Evolutionary conservation across 2,888 invertebrate genomes (phyloP), one percentile per base, ranked within the genome.

Genomic region (Andrena haemorrhoa): DNA sequence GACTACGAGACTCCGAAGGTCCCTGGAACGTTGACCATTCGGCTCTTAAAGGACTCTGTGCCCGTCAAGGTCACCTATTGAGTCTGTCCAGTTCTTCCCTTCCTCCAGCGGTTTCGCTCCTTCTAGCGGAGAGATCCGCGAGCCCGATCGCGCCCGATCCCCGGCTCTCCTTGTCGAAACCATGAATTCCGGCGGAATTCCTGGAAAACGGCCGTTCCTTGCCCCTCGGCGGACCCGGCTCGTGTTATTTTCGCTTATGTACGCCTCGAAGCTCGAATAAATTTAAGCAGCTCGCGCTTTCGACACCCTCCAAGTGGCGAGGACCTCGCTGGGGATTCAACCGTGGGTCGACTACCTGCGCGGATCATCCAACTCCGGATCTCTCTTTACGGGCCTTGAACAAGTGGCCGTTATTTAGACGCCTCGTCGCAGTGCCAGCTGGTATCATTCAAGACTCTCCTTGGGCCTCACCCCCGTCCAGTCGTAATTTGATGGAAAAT

Each of bases 1-100:
- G 91, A 90, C 91, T 89, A 91, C 89, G 84, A 86, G 88, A 87
- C 88, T 86, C 79, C 90, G 92, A 92, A 92, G 92, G 92, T 91
- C 92, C 91, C 89, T 85, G 91, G 92, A 92, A 92, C 93, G 90
- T 92, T 92, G 93, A 93, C 93, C 93, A 92, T 91, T 91, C 90
- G 89, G 89, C 88, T 91, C 90, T 92, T 89, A 90, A 91, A 92
- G 91, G 90, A 90, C 87, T 88, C 88, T 87, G 74, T 63, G 83
- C 86, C 82, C 87, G 86, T 88, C 92, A 92, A 92, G 92, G 92
- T 91, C 91, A 90, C 88, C 90, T 85, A 90, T 85, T 87, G 79
- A 84, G 82, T 82, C 83, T 79, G 78, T 83, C 76, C 86, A 75
- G 78, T 77, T 82, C 63, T 70, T 83, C 75, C 82, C 84, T 83